Evolutionary conservation across 2,888 invertebrate species (phyloP).

Genomic region (Drosophila ustulata): DNA sequence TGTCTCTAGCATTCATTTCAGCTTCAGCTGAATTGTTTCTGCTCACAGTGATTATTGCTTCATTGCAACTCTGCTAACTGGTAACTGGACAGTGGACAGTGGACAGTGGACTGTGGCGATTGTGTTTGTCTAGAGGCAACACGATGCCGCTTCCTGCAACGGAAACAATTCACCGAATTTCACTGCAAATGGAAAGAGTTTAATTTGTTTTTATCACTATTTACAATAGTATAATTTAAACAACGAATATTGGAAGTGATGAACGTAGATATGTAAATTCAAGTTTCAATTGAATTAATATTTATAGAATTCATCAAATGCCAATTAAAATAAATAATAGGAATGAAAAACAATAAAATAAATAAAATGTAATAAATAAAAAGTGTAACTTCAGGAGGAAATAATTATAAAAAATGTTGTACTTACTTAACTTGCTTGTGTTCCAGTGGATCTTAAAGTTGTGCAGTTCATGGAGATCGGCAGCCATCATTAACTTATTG

Average conservation of each 20-base stretch:
- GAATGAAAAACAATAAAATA: neutral
- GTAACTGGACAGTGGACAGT: neutral
- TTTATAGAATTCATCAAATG: too few relatives aligned
- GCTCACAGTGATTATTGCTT: conserved; percentile 30
- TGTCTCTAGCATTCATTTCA: conserved; percentile 23
- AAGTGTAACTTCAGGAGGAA: too few relatives aligned
- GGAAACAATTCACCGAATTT: conserved; percentile 35
- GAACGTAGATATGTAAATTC: too few relatives aligned
- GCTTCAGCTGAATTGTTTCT: conserved; percentile 33
- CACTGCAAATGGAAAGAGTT: conserved; percentile 23
- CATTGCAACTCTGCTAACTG: conserved; percentile 3
- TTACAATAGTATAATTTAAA: too few relatives aligned
- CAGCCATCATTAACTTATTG: neutral
- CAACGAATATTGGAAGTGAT: too few relatives aligned
- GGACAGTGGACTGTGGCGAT: neutral
- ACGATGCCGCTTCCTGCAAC: conserved; percentile 3
- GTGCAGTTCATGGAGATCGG: conserved; percentile 40
- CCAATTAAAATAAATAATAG: too few relatives aligned
- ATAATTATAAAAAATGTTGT: too few relatives aligned
- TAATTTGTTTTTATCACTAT: too few relatives aligned
- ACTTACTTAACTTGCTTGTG: conserved; percentile 44
- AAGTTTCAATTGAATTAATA: too few relatives aligned
- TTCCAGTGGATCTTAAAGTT: conserved; percentile 47
- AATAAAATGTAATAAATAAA: too few relatives aligned
- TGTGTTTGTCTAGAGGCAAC: neutral